A percentile compares a stretch with the other conserved stretches of the same genome.
Conservation (phyloP, 2,888 invertebrate genomes). For the Cosmia trapezina region DNA sequence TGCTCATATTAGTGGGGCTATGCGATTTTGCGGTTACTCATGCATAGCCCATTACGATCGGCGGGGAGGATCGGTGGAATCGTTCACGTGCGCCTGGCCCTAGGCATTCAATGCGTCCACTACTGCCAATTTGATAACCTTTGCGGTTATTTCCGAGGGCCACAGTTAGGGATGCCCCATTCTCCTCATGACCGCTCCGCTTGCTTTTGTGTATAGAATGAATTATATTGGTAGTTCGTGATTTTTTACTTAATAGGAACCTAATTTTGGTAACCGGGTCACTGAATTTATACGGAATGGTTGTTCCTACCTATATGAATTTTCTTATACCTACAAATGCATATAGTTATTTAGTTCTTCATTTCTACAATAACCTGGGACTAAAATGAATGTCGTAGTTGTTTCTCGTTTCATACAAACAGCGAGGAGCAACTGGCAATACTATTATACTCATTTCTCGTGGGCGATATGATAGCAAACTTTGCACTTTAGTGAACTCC, state of each 20-base stretch:
- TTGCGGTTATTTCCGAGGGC: slow-evolving; percentile 67
- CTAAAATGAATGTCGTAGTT: slow-evolving; percentile 8
- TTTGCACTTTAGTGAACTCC: slow-evolving; percentile 58
- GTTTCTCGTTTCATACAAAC: slow-evolving; percentile 33
- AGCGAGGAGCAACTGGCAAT: slow-evolving; percentile 35
- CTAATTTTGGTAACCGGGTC: slow-evolving; percentile 48
- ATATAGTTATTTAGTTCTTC: not conserved
- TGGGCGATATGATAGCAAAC: slow-evolving; percentile 53
- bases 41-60: slow-evolving; percentile 63
- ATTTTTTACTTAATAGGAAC: slow-evolving; percentile 55
- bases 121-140: slow-evolving; percentile 70
- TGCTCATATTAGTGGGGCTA: slow-evolving; percentile 55
- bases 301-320: slow-evolving; percentile 10
- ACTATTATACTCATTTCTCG: slow-evolving; percentile 43
- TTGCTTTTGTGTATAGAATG: slow-evolving; percentile 60
- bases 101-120: slow-evolving; percentile 66
- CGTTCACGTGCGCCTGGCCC: slow-evolving; percentile 63
- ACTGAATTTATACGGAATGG: slow-evolving; percentile 35
- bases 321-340: not conserved
- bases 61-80: slow-evolving; percentile 53
- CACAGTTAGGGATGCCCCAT: slow-evolving; percentile 58
- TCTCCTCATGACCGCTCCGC: slow-evolving; percentile 53
- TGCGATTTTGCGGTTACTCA: slow-evolving; percentile 64
- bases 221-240: slow-evolving; percentile 54
- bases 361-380: slow-evolving; percentile 16